phyloP scores from a whole-genome alignment of 2,888 invertebrate genomes.

The Koerneria pararmatus region DNA sequence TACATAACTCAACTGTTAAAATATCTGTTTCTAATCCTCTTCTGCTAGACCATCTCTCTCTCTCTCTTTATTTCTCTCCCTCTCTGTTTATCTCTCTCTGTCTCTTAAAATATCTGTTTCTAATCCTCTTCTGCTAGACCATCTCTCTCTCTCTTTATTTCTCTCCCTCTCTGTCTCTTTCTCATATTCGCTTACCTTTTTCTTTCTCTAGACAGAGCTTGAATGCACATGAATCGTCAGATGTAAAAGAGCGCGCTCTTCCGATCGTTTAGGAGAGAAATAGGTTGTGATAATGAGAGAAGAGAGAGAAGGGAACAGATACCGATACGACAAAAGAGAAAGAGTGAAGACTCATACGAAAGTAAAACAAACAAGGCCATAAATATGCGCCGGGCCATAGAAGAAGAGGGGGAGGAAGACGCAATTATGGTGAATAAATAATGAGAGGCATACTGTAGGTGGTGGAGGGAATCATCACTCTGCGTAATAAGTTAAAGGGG shows the following conservation, averaged over 20 bases:
- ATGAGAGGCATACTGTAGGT: neutral
- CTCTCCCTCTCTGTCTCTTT: neutral
- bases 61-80: constrained; percentile 7
- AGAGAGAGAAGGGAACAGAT: neutral
- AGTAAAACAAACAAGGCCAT: neutral
- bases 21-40: too few species aligned
- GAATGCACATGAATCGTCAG: too few species aligned
- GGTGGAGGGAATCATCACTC: constrained; percentile 1
- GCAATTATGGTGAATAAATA: neutral
- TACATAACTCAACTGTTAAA: too few species aligned
- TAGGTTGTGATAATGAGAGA: neutral
- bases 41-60: too few species aligned
- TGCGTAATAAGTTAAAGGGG: too few species aligned
- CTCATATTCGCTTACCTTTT: too few species aligned
- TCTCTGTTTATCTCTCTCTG: neutral
- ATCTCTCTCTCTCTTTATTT: constrained; percentile 11
- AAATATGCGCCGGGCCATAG: neutral
- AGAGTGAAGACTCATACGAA: neutral
- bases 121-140: constrained; percentile 3
- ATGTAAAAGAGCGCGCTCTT: too few species aligned
- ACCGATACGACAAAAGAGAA: too few species aligned
- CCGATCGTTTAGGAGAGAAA: neutral
- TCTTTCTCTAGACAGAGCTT: too few species aligned
- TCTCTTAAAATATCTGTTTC: neutral
- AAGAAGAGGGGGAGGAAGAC: neutral